Conservation (phyloP, 2,113 vertebrate genomes). For the Ptilorrhoa leucosticta region DNA sequence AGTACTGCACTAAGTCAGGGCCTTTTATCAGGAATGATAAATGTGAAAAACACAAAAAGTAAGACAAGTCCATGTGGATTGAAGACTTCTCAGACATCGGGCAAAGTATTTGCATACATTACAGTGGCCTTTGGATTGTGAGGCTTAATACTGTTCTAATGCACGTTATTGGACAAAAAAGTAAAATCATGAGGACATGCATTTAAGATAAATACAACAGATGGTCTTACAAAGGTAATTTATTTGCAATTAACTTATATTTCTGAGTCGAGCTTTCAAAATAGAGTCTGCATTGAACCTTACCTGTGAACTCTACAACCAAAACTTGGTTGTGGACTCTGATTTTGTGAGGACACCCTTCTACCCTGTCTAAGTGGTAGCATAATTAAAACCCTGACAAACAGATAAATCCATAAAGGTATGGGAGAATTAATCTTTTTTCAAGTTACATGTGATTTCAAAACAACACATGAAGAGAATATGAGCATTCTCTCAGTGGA, state of each 20-base stretch:
- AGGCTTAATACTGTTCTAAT: background rate
- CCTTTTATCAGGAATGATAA: slow-evolving; percentile 44
- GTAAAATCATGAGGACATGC: background rate
- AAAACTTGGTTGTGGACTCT: background rate
- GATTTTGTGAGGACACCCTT: background rate
- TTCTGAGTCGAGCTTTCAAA: background rate
- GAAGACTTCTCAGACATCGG: background rate
- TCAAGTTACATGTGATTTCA: background rate
- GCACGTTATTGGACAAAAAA: background rate
- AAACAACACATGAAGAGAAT: background rate
- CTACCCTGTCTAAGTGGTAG: background rate
- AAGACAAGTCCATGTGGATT: background rate
- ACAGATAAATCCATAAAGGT: background rate
- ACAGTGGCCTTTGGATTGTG: background rate
- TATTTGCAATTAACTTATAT: background rate
- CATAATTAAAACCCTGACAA: background rate
- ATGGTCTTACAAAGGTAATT: background rate
- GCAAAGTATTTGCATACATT: slow-evolving; percentile 36
- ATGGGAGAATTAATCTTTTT: background rate
- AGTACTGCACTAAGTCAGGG: background rate
- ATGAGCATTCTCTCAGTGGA: background rate
- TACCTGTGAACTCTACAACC: background rate
- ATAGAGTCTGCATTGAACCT: background rate
- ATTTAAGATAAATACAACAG: background rate
- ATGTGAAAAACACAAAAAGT: slow-evolving; percentile 2